These are phyloP conservation scores for Heliconius aoede DNA, from an alignment of 2,888 invertebrate species.

Conservation along the genomic window DNA sequence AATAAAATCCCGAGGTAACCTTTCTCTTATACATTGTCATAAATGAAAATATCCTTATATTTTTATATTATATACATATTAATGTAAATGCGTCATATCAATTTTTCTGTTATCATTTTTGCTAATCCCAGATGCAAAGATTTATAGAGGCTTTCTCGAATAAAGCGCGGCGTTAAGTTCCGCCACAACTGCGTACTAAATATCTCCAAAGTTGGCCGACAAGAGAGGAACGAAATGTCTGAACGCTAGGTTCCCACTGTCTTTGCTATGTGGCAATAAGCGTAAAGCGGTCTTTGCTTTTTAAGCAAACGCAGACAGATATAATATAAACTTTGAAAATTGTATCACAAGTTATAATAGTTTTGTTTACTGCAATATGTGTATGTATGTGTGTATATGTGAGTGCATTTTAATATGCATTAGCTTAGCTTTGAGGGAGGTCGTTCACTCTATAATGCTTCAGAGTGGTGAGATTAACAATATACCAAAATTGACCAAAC, in stretches of 20 bases:
- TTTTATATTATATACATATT: no score
- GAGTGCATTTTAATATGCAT: slow-evolving; percentile 24
- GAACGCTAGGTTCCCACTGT: no score
- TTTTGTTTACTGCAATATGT: slow-evolving; percentile 13
- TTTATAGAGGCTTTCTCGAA: neutral
- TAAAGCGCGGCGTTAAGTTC: neutral
- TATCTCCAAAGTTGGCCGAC: no score
- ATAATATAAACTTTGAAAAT: slow-evolving; percentile 9
- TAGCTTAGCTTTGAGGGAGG: slow-evolving; percentile 21
- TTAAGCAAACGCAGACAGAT: neutral
- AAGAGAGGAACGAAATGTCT: no score
- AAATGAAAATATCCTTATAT: no score
- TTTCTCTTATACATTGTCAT: no score
- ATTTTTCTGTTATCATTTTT: no score
- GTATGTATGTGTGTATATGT: neutral
- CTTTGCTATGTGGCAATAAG: no score
- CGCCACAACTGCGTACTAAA: neutral
- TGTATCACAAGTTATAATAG: slow-evolving; percentile 4
- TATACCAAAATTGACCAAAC: slow-evolving; percentile 12
- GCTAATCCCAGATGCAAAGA: neutral
- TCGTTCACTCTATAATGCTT: slow-evolving; percentile 21
- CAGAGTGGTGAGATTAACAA: slow-evolving; percentile 19
- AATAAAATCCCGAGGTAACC: no score
- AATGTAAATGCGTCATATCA: no score
- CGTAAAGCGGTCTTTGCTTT: neutral